Evolutionary conservation across 2,888 invertebrate species (phyloP), one percentile per base, ranked within the genome.

Genomic region (Athripsodes cinereus): DNA sequence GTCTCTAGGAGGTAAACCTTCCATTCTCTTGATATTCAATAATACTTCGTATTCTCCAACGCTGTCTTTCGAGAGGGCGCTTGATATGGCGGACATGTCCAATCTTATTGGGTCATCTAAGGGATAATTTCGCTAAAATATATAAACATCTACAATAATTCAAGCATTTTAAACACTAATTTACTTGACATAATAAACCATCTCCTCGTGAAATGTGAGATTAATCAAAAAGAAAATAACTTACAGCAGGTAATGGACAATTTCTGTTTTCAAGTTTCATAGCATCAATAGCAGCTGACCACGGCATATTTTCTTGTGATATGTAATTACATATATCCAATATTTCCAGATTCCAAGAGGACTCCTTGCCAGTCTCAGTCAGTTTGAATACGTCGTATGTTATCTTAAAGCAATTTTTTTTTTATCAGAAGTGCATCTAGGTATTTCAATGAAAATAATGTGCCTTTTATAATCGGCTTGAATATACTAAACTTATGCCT

Each of bases 171-270:
- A n/a, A n/a, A n/a, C n/a, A n/a, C n/a, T n/a, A n/a, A n/a, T n/a
- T n/a, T n/a, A n/a, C n/a, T n/a, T n/a, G n/a, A n/a, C 31, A 31
- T 31, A 31, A 31, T 31, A 11, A 31, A 6, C 11, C 31, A 31
- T 8, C 6, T 8, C 6, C 31, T 8, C 6, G 31, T 31, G 31
- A 6, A 31, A 11, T 31, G 31, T 11, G 6, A 31, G 11, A 31
- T 8, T 8, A 31, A 31, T 31, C 6, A 16, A 16, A n/a, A n/a
- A n/a, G n/a, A 18, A 44, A 44, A 44, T 8, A 5, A 44, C 66
- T 66, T 69, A 77, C 77, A 60, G 57, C 59, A 10, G 62, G 57
- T 21, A 77, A 65, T 2, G 78, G 77, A 50, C 77, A 77, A 1
- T 62, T 35, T 0, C 62, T 65, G 1, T 71, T 64, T 6, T 73